phyloP scores from a whole-genome alignment of 2,888 invertebrate species.

The Orthosia incerta region DNA sequence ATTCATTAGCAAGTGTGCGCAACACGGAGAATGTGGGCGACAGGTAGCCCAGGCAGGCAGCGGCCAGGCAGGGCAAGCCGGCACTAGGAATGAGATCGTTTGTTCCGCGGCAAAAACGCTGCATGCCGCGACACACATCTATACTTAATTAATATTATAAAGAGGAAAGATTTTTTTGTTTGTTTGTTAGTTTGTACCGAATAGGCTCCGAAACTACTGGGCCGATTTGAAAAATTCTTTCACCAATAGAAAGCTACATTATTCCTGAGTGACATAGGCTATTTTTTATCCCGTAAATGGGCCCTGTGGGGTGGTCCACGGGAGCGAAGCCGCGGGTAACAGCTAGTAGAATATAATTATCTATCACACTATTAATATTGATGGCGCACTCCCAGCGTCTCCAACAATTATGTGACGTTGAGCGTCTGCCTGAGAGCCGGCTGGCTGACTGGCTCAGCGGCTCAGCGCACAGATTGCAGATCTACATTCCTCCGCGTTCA shows the following conservation, averaged over 20 bases:
- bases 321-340: no score
- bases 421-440: constrained; percentile 24
- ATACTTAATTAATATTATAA: no score
- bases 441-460: background rate
- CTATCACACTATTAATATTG: constrained; percentile 65
- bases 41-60: background rate
- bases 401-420: constrained; percentile 55
- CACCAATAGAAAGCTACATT: no score
- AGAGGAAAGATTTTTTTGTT: no score
- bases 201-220: no score
- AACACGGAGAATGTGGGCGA: constrained; percentile 67
- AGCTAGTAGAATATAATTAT: constrained; percentile 66
- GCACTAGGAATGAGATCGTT: constrained; percentile 70
- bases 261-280: no score
- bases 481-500: constrained; percentile 35
- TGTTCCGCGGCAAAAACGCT: constrained; percentile 68
- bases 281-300: no score
- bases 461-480: constrained; percentile 29
- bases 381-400: constrained; percentile 57
- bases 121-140: constrained; percentile 60
- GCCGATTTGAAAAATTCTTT: no score
- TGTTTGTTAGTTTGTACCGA: no score
- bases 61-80: constrained; percentile 13
- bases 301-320: no score
- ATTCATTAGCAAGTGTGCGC: constrained; percentile 71